Conservation (phyloP, 2,888 invertebrate species). For the Melipona bicolor region DNA sequence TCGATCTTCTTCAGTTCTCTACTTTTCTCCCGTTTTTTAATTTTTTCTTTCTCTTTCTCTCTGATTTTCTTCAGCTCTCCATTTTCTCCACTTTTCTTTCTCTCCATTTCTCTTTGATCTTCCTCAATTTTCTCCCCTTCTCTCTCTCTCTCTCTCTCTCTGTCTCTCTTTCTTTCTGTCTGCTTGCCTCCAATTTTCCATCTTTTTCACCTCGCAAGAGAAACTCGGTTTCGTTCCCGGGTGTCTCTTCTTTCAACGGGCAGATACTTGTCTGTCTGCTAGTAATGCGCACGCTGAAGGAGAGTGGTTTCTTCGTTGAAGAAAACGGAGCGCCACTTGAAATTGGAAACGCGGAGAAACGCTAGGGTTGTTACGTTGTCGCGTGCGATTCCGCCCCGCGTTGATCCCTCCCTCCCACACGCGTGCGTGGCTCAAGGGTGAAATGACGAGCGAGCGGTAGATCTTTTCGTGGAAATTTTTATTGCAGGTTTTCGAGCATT, state of each 20-base stretch:
- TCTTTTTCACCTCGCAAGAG: background rate
- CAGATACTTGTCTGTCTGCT: slow-evolving; percentile 4
- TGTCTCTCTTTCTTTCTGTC: too few species aligned
- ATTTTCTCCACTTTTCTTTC: slow-evolving; percentile 10
- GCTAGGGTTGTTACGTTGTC: slow-evolving; percentile 16
- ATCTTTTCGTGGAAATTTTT: background rate
- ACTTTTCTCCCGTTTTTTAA: background rate
- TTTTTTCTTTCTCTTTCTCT: background rate
- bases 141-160: too few species aligned
- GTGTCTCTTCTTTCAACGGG: slow-evolving; percentile 14
- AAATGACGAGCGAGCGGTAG: background rate
- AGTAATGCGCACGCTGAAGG: background rate
- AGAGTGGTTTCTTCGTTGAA: slow-evolving; percentile 13
- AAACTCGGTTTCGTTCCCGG: background rate
- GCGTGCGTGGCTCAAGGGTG: background rate
- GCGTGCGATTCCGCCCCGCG: slow-evolving; percentile 14
- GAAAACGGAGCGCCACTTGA: slow-evolving; percentile 41
- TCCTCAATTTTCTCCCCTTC: background rate
- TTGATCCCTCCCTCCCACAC: slow-evolving; percentile 5
- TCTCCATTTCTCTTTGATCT: background rate
- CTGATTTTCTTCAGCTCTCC: background rate
- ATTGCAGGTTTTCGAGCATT: background rate
- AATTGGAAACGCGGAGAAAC: slow-evolving; percentile 43
- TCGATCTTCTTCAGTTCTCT: too few species aligned
- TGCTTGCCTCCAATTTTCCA: too few species aligned